A percentile compares a stretch with the other conserved stretches of the same genome.
Evolutionary conservation across 2,113 vertebrate species (phyloP).

Genomic region (Salvelinus sp.): DNA sequence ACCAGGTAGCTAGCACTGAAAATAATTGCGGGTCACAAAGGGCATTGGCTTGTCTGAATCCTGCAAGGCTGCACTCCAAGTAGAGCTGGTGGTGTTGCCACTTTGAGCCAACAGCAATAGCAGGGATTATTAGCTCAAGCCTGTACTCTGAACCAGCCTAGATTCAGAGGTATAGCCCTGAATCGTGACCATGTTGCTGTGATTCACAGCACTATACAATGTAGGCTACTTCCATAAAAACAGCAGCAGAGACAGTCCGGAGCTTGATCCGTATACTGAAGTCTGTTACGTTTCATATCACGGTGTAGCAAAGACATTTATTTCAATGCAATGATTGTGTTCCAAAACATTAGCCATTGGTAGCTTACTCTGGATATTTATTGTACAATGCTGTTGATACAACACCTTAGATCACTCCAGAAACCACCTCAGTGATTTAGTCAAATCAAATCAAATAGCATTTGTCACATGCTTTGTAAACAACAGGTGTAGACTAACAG

Average conservation of each 20-base stretch:
- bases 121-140: conserved; percentile 7
- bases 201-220: no score
- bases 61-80: conserved; percentile 18
- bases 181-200: no score
- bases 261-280: no score
- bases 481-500: no score
- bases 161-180: background rate
- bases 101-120: conserved; percentile 18
- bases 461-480: no score
- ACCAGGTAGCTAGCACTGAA: conserved; percentile 18
- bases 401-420: no score
- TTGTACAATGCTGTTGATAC: background rate
- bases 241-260: no score
- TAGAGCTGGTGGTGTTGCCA: background rate
- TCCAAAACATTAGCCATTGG: background rate
- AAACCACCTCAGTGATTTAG: no score
- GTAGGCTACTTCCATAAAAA: background rate
- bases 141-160: conserved; percentile 11
- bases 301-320: no score
- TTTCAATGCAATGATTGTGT: no score
- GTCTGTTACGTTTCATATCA: no score
- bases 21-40: conserved; percentile 30
- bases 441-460: no score
- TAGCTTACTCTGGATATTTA: background rate
- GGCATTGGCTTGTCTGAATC: conserved; percentile 29